Base-by-base conservation (phyloP, 1,140 invertebrate species). In the Bombus pyrosoma region DNA sequence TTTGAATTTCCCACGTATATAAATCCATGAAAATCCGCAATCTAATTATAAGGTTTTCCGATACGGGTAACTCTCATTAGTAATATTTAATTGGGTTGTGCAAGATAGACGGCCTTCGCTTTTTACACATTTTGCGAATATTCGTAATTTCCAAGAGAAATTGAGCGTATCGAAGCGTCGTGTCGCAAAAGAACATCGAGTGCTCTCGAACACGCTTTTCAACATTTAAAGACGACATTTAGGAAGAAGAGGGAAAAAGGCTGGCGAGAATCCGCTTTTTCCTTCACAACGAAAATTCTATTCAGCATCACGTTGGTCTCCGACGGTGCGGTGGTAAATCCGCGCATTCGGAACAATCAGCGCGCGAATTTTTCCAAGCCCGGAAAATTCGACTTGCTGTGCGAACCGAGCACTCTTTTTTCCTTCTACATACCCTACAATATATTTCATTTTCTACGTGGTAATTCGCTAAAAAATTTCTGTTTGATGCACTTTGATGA, bases 141-240 rank as follows among this genome's bases (percentile, higher is more conserved):
- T 47, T 32, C 62, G 66, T 68, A 79, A 79, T 79, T 79, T 66
- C 39, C n/a, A 18, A 25, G 37, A 59, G 59, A 79, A 43, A 22
- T 43, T 47, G 62, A 79, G 41, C 41, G 62, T 3, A 13, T 25
- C 59, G 62, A 47, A 22, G 76, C 32, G 34, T 34, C 43, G 47
- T 28, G 59, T 62, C 28, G 59, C 59, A 1, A 28, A 22, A 34
- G 72, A 39, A 25, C 57, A 32, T 59, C 15, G 32, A 39, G 18
- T 13, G 18, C 53, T 79, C 41, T 79, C 18, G 41, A 47, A 68
- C 62, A 43, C 53, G 47, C n/a, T 74, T 37, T 15, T 8, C 43
- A 37, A 53, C 25, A n/a, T 59, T 74, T 74, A 82, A 43, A 37
- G 28, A 28, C 32, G 37, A 64, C 68, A 32, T 73, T 59, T 73